Conservation (phyloP, 2,888 invertebrate species). For the Oligia fasciuncula region DNA sequence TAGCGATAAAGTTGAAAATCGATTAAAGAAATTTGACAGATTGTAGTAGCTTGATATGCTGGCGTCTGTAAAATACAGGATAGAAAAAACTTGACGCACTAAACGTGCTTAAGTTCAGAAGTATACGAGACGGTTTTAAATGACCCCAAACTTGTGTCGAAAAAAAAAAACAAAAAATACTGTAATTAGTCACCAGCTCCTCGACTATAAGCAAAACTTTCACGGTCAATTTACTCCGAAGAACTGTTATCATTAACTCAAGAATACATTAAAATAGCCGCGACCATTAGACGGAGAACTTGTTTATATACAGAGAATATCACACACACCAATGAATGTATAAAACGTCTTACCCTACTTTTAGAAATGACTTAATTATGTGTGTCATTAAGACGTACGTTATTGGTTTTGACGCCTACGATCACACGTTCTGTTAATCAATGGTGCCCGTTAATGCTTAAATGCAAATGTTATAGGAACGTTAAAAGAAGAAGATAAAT, state of each 20-base stretch:
- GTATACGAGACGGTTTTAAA: too few species aligned
- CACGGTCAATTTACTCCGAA: slow-evolving; percentile 70
- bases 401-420: slow-evolving; percentile 65
- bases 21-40: too few species aligned
- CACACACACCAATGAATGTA: slow-evolving; percentile 47
- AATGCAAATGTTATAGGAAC: slow-evolving; percentile 47
- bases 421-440: slow-evolving; percentile 51
- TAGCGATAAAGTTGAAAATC: too few species aligned
- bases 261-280: slow-evolving; percentile 51
- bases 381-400: slow-evolving; percentile 41
- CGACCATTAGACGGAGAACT: slow-evolving; percentile 46
- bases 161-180: too few species aligned
- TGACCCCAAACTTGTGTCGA: too few species aligned
- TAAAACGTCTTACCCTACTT: slow-evolving; percentile 31
- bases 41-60: too few species aligned
- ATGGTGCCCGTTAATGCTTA: slow-evolving; percentile 42
- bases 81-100: too few species aligned
- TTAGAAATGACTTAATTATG: slow-evolving; percentile 62
- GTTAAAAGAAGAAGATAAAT: slow-evolving; percentile 27
- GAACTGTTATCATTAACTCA: slow-evolving; percentile 69
- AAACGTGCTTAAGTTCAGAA: too few species aligned
- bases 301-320: slow-evolving; percentile 45
- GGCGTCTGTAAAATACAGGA: too few species aligned
- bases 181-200: slow-evolving; percentile 6
- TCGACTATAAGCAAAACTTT: slow-evolving; percentile 54